A percentile compares a stretch with the other conserved stretches of the same genome.
Conservation (phyloP, 1,140 invertebrate genomes). For the Holotrichia oblita region DNA sequence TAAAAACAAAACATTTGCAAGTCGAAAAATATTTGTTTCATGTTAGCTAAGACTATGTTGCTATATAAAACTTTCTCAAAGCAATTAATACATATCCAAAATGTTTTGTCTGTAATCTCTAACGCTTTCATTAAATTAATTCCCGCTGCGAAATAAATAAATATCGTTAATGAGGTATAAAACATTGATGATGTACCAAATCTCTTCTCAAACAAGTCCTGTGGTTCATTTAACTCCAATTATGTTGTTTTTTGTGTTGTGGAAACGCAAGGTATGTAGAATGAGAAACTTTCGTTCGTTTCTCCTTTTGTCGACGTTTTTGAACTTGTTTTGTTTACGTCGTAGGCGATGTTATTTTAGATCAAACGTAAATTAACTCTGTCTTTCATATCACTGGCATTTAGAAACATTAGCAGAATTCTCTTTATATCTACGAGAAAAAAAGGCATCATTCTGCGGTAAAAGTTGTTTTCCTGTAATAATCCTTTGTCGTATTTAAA, state of each 20-base stretch:
- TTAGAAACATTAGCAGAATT: not conserved
- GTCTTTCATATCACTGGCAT: conserved; percentile 7
- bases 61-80: no score
- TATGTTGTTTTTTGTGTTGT: not conserved
- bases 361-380: conserved; percentile 9
- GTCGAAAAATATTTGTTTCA: no score
- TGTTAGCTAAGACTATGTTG: no score
- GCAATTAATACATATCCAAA: no score
- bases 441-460: not conserved
- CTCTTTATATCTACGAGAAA: not conserved
- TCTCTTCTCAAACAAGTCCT: not conserved
- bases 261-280: not conserved
- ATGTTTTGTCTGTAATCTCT: no score
- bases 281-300: not conserved
- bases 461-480: not conserved
- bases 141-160: no score
- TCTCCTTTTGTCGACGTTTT: not conserved
- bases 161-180: no score
- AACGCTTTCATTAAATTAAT: no score
- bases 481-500: not conserved
- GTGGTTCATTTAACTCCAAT: not conserved
- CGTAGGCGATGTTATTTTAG: not conserved
- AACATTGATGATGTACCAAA: no score
- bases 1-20: no score
- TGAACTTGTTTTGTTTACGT: not conserved